Evolutionary conservation across 2,888 invertebrate species (phyloP), one percentile per base, ranked within the genome.

Genomic region (Sarcophaga rosellei): DNA sequence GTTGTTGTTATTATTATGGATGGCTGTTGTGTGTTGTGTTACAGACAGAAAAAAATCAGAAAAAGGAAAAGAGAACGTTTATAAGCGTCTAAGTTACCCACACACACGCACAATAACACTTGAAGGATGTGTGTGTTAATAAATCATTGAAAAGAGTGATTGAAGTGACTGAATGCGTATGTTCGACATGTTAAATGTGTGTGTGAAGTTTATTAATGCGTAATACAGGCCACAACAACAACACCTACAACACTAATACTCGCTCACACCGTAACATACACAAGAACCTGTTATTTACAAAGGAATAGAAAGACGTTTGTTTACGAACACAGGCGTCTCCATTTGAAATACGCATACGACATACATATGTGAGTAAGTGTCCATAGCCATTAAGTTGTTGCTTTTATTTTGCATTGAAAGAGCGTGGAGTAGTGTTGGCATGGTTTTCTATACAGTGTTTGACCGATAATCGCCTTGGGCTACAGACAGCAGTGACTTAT

Each of bases 121-220:
- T 53, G 3, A 17, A 53, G 15, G 17, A 53, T 17, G 12, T 17
- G 15, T 15, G 53, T 53, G 12, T 53, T 53, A 15, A 53, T 15
- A 53, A 53, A 53, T 53, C 35, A 35, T 35, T 35, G 35, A 10
- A 35, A 35, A 35, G 2, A 35, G 35, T 35, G 35, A 35, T 53
- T 17, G 17, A 53, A 53, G 53, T 53, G 53, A 53, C 53, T 15
- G 17, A 15, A 53, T 53, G 53, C 44, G 62, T 44, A 20, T 63
- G 69, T 65, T 45, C 45, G 59, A 61, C 25, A 20, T 57, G 23
- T 12, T 63, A 66, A 82, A 82, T 72, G 76, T 72, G 76, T 72
- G 76, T 72, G 72, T 82, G 72, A 76, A 76, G 81, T 82, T 76
- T 76, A 76, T 76, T 82, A 82, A 82, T 82, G 76, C 61, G 81